phyloP scores from a whole-genome alignment of 2,888 invertebrate genomes.

The Thymelicus sylvestris region DNA sequence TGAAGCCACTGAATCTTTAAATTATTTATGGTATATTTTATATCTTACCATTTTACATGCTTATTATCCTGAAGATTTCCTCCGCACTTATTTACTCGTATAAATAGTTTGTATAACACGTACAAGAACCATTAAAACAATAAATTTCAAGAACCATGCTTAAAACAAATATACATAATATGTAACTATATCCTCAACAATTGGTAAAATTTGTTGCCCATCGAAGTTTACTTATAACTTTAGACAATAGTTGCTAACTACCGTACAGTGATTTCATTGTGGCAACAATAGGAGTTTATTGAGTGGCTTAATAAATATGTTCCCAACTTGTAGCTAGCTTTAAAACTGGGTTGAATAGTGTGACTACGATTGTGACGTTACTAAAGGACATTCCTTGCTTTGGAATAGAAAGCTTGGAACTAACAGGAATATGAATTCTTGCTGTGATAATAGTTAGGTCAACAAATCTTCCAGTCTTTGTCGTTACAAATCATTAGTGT shows the following conservation, averaged over 20 bases:
- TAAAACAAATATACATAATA: no score
- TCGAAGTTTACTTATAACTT: not conserved
- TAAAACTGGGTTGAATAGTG: conserved; percentile 14
- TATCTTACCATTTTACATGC: no score
- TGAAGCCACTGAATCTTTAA: no score
- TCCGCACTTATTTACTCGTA: no score
- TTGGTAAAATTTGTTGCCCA: not conserved
- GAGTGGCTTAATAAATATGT: conserved; percentile 8
- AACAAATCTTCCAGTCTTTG: no score
- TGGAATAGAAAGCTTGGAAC: not conserved
- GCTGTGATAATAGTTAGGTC: no score
- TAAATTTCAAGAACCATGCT: no score
- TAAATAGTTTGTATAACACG: no score
- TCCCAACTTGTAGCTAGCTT: conserved; percentile 6
- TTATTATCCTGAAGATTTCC: no score
- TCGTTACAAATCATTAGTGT: no score
- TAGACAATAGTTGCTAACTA: not conserved
- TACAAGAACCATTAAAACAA: no score
- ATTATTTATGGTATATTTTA: no score
- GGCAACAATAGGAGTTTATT: not conserved
- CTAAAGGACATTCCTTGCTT: not conserved
- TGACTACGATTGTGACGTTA: not conserved
- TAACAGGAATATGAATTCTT: not conserved
- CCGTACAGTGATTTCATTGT: conserved; percentile 1
- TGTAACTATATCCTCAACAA: not conserved